A percentile compares a stretch with the other conserved stretches of the same genome.
phyloP scores from a whole-genome alignment of 2,888 invertebrate genomes.

The Clepsis dumicolana region DNA sequence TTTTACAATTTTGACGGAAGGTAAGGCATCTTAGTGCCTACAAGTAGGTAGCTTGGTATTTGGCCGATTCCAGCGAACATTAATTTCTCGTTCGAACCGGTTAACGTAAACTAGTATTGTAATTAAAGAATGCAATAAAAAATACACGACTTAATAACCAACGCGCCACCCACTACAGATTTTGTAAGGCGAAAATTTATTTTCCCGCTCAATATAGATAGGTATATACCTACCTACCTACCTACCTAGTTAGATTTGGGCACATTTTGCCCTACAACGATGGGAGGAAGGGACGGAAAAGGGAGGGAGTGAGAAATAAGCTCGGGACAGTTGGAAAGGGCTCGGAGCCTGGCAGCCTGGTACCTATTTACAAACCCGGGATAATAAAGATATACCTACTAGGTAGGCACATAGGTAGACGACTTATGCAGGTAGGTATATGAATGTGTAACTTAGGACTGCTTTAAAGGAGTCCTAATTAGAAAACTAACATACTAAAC shows the following conservation, averaged over 20 bases:
- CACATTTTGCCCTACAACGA: slow-evolving; percentile 41
- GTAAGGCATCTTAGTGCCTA: not conserved
- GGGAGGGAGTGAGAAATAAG: slow-evolving; percentile 48
- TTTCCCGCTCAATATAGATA: slow-evolving; percentile 34
- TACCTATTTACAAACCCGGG: slow-evolving; percentile 46
- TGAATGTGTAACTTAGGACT: slow-evolving; percentile 8
- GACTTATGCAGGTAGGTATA: slow-evolving; percentile 9
- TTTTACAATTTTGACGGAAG: not conserved
- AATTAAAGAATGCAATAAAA: slow-evolving; percentile 32
- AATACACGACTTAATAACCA: slow-evolving; percentile 24
- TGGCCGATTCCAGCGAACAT: slow-evolving; percentile 13
- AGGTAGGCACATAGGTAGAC: slow-evolving; percentile 22
- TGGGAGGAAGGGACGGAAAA: slow-evolving; percentile 38
- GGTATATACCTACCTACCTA: too few relatives aligned
- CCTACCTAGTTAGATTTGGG: slow-evolving; percentile 32
- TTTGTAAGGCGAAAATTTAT: slow-evolving; percentile 29
- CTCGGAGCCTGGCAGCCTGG: slow-evolving; percentile 47
- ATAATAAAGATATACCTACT: slow-evolving; percentile 36
- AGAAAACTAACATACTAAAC: not conserved
- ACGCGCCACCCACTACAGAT: slow-evolving; percentile 9
- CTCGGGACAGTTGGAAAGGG: slow-evolving; percentile 51
- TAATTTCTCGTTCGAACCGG: slow-evolving; percentile 32
- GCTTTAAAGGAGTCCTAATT: not conserved
- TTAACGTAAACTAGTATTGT: slow-evolving; percentile 38
- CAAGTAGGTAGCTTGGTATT: slow-evolving; percentile 12